Percentiles rank a stretch among this genome's conserved stretches.
Conservation (phyloP, 2,888 invertebrate species). For the Dexiosoma caninum region DNA sequence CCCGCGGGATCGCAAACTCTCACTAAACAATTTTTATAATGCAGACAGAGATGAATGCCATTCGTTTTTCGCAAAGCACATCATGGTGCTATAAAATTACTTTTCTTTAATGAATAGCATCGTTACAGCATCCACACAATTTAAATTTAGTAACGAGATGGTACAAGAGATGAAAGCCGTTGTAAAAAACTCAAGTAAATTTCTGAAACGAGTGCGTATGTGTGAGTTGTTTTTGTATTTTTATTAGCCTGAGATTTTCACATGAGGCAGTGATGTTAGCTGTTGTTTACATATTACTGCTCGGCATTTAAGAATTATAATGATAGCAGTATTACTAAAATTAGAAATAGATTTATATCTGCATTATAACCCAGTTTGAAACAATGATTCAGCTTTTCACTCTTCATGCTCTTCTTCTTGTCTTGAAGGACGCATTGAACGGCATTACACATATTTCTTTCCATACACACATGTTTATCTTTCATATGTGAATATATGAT, state of each 20-base stretch:
- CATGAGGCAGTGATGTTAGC: too few relatives aligned
- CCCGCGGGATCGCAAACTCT: constrained; percentile 78
- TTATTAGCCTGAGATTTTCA: neutral
- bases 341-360: too few relatives aligned
- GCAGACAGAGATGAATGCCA: constrained; percentile 69
- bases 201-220: neutral
- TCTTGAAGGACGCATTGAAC: too few relatives aligned
- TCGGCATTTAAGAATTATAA: too few relatives aligned
- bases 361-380: too few relatives aligned
- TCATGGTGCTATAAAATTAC: constrained; percentile 27
- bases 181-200: constrained; percentile 19
- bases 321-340: too few relatives aligned
- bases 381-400: too few relatives aligned
- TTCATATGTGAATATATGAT: too few relatives aligned
- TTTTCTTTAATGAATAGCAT: constrained; percentile 25
- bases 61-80: constrained; percentile 43
- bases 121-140: constrained; percentile 26
- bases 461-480: too few relatives aligned
- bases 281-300: too few relatives aligned
- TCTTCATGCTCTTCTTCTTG: too few relatives aligned
- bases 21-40: constrained; percentile 78
- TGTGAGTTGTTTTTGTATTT: neutral
- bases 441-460: too few relatives aligned
- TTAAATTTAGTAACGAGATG: constrained; percentile 12
- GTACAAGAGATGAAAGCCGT: constrained; percentile 12